Conservation (phyloP, 2,113 vertebrate species). For the Morone saxatilis region DNA sequence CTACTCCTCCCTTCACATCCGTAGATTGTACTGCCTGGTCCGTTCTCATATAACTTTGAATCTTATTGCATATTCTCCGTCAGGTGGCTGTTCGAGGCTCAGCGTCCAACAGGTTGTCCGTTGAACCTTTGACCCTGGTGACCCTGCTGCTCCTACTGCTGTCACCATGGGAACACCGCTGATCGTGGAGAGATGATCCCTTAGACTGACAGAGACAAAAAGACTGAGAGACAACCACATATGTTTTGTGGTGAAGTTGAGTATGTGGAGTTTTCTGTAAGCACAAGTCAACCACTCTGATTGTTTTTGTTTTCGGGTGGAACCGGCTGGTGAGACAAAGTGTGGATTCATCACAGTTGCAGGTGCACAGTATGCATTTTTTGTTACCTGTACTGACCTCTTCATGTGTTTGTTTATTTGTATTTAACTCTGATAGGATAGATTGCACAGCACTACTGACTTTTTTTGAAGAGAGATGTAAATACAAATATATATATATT, state of each 20-base stretch:
- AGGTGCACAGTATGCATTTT: conserved; percentile 55
- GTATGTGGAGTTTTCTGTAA: conserved; percentile 25
- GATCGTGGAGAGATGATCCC: conserved; percentile 33
- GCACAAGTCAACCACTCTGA: conserved; percentile 29
- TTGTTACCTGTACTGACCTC: conserved; percentile 76
- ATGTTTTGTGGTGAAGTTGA: conserved; percentile 10
- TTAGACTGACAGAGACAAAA: conserved; percentile 27
- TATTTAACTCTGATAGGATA: conserved; percentile 70
- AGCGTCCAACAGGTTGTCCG: conserved; percentile 18
- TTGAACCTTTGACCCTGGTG: conserved; percentile 49
- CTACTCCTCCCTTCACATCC: not conserved
- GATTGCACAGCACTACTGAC: conserved; percentile 69
- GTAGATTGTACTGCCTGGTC: too few relatives aligned
- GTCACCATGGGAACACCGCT: conserved; percentile 63
- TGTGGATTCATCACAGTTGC: conserved; percentile 26
- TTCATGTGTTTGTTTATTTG: conserved; percentile 56
- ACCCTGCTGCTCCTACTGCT: conserved; percentile 62
- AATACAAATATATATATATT: conserved; percentile 79
- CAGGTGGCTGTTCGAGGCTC: conserved; percentile 68
- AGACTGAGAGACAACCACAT: conserved; percentile 38
- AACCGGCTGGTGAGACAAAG: conserved; percentile 10
- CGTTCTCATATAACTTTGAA: not conserved
- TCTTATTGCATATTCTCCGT: not conserved
- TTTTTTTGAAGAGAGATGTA: conserved; percentile 75
- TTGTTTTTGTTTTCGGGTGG: conserved; percentile 19